phyloP scores from a whole-genome alignment of 2,888 invertebrate genomes.

The Megastigmus dorsalis region DNA sequence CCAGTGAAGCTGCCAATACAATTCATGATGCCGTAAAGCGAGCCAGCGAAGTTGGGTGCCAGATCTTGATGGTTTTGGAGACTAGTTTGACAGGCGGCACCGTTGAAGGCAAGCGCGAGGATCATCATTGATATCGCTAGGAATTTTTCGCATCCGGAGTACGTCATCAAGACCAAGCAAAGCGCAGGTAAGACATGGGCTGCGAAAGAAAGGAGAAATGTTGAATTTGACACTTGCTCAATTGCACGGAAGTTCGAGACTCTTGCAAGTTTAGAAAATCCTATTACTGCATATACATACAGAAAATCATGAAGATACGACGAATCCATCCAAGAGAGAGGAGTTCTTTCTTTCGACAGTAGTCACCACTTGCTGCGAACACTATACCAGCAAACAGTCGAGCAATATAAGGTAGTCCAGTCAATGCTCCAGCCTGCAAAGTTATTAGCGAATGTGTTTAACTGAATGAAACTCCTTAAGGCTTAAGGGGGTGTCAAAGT shows the following conservation, averaged over 20 bases:
- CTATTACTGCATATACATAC: slow-evolving; percentile 60
- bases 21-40: slow-evolving; percentile 72
- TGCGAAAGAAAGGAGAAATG: too few species aligned
- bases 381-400: slow-evolving; percentile 82
- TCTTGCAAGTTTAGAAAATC: slow-evolving; percentile 5
- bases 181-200: slow-evolving; percentile 76
- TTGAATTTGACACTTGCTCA: too few species aligned
- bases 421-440: slow-evolving; percentile 81
- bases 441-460: too few species aligned
- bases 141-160: slow-evolving; percentile 66
- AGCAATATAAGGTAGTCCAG: slow-evolving; percentile 85
- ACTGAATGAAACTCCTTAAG: too few species aligned
- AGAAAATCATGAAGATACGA: slow-evolving; percentile 70
- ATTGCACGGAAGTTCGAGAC: background rate
- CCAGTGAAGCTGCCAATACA: slow-evolving; percentile 72
- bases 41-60: slow-evolving; percentile 72
- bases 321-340: slow-evolving; percentile 73
- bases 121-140: slow-evolving; percentile 68
- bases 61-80: slow-evolving; percentile 73
- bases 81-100: slow-evolving; percentile 72
- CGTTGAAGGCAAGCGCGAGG: slow-evolving; percentile 67
- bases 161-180: slow-evolving; percentile 73
- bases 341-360: slow-evolving; percentile 76
- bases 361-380: slow-evolving; percentile 84
- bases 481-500: too few species aligned